Evolutionary conservation across 2,113 vertebrate species (phyloP).

Genomic region (Myotis davidii): DNA sequence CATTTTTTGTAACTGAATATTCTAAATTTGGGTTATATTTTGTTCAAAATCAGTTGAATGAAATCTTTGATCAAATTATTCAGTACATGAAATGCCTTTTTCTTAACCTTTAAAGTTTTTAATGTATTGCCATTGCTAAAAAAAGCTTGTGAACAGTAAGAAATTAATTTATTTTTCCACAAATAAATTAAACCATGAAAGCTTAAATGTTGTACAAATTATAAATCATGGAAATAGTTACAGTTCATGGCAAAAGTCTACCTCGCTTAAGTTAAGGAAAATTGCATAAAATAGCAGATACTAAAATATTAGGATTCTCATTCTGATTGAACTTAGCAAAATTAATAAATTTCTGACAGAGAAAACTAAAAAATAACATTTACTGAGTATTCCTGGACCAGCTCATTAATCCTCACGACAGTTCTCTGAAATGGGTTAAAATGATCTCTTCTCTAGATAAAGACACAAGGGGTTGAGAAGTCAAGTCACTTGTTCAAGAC

Average conservation of each 20-base stretch:
- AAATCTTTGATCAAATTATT: constrained; percentile 4
- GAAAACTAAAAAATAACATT: neutral
- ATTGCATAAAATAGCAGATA: neutral
- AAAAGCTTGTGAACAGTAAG: neutral
- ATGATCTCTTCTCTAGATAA: neutral
- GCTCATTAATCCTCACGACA: neutral
- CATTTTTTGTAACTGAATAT: neutral
- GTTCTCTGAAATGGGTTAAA: neutral
- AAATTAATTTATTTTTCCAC: neutral
- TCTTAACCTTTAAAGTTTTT: neutral
- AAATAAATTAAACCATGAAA: neutral
- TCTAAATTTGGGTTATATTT: neutral
- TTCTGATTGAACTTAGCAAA: neutral
- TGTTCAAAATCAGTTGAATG: neutral
- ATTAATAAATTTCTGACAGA: neutral
- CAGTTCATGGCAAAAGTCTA: neutral
- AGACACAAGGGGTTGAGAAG: neutral
- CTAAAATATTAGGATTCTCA: neutral
- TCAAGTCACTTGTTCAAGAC: neutral
- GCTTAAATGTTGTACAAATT: neutral
- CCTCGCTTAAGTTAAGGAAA: neutral
- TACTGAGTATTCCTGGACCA: neutral
- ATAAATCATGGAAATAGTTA: neutral
- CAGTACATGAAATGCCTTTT: neutral
- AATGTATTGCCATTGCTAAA: neutral